Evolutionary conservation across 2,888 invertebrate species (phyloP), one percentile per base, ranked within the genome.

Genomic region (Serripes groenlandicus): DNA sequence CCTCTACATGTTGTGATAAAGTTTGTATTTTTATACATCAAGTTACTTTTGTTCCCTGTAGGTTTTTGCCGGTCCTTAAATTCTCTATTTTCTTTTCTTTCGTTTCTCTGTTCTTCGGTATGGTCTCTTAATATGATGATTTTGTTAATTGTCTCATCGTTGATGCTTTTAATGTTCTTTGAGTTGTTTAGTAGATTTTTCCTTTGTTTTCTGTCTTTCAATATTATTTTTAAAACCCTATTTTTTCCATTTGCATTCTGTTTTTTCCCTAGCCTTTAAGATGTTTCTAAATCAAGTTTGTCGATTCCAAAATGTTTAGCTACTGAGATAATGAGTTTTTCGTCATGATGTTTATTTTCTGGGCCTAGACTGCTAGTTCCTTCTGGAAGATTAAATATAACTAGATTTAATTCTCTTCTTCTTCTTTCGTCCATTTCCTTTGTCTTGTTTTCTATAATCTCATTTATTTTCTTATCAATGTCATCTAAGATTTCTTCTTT

Each of bases 181-280:
- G 62, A 18, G 30, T 62, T 26, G 11, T 62, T 32, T 30, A 62
- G 62, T 21, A 62, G 62, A 9, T 34, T 9, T 62, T 62, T 62
- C 26, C 32, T 62, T 62, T 62, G 32, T 62, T 32, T 26, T 34
- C 62, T 26, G n/a, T 30, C n/a, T 32, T 34, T 62, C n/a, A 62
- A 62, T 18, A 62, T 62, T 23, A 62, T 18, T 62, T 62, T 62
- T 18, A 34, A 21, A n/a, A n/a, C n/a, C n/a, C n/a, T n/a, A n/a
- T n/a, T n/a, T n/a, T n/a, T n/a, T n/a, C n/a, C n/a, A n/a, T n/a
- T n/a, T n/a, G n/a, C n/a, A n/a, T n/a, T n/a, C n/a, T n/a, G n/a
- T 30, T n/a, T 62, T 62, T 62, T 62, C 30, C 62, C 62, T 15
- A 62, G 32, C 32, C 62, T 62, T 28, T 32, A 62, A 21, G 62